These are phyloP conservation scores for Ornithorhynchus anatinus DNA, from an alignment of 2,113 vertebrate species.

Conservation along the genomic window DNA sequence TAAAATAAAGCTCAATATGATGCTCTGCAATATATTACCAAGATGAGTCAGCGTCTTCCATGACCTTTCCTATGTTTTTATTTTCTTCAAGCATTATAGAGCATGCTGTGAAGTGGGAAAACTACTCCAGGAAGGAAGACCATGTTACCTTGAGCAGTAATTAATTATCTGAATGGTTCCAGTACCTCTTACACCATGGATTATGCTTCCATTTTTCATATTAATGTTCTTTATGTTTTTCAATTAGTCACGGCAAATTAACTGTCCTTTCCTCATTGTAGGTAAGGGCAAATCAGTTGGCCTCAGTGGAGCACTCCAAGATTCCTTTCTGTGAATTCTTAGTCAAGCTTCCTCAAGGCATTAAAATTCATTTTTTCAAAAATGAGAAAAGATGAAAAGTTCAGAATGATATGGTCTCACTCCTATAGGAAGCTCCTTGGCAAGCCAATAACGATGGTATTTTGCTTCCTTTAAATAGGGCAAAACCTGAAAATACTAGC, in stretches of 20 bases:
- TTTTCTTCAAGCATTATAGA: slow-evolving; percentile 15
- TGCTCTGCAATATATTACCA: neutral
- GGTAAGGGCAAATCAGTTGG: slow-evolving; percentile 64
- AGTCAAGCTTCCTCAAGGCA: slow-evolving; percentile 46
- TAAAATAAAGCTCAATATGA: neutral
- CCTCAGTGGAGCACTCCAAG: slow-evolving; percentile 28
- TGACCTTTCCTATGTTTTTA: slow-evolving; percentile 13
- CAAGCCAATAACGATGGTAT: neutral
- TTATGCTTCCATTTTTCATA: slow-evolving; percentile 66
- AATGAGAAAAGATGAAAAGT: neutral
- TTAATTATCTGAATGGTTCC: slow-evolving; percentile 23
- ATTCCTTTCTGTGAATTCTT: slow-evolving; percentile 42
- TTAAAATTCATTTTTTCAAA: slow-evolving; percentile 41
- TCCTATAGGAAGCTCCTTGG: slow-evolving; percentile 1
- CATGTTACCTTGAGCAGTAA: slow-evolving; percentile 18
- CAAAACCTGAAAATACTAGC: no score
- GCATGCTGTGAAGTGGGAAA: neutral
- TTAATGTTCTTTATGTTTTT: slow-evolving; percentile 71
- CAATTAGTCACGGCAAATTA: slow-evolving; percentile 77
- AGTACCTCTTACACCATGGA: slow-evolving; percentile 45
- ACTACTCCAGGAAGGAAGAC: neutral
- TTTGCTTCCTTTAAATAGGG: neutral
- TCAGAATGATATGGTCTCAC: slow-evolving; percentile 12
- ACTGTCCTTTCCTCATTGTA: slow-evolving; percentile 54
- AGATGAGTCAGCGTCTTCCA: neutral